Conservation (phyloP, 2,888 invertebrate species). For the Steinernema carpocapsae region DNA sequence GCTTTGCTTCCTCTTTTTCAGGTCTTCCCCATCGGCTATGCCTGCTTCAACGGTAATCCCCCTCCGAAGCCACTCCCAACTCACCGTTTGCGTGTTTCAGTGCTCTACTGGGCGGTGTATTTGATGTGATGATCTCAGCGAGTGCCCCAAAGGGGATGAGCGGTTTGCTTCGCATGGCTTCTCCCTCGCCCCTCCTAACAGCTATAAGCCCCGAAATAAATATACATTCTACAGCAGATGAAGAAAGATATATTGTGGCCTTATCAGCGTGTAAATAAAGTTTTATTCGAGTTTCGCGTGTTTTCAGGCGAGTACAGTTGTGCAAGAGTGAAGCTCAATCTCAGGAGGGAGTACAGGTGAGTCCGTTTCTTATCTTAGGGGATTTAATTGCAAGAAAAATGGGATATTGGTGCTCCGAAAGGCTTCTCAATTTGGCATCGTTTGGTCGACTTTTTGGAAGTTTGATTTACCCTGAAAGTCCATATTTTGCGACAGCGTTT, state of each 20-base stretch:
- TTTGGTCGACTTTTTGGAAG: too few species aligned
- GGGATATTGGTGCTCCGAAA: too few species aligned
- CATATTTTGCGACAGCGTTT: too few species aligned
- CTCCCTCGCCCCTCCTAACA: not conserved
- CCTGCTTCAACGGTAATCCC: constrained; percentile 63
- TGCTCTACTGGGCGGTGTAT: constrained; percentile 68
- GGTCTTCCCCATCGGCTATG: constrained; percentile 68
- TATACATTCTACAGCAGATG: not conserved
- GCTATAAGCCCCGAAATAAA: not conserved
- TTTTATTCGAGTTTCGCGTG: not conserved
- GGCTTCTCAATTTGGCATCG: too few species aligned
- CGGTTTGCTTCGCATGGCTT: constrained; percentile 26
- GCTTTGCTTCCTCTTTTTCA: constrained; percentile 44
- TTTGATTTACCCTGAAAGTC: too few species aligned
- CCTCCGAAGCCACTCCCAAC: not conserved
- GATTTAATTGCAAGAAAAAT: not conserved
- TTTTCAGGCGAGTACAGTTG: constrained; percentile 68
- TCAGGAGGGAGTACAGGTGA: constrained; percentile 67
- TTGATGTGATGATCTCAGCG: constrained; percentile 73
- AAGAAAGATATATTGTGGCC: not conserved
- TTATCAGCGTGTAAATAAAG: constrained; percentile 11
- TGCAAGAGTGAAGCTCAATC: constrained; percentile 61
- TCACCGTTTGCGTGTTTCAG: constrained; percentile 53
- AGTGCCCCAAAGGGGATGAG: constrained; percentile 9
- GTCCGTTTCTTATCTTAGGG: not conserved